Conservation (phyloP, 2,888 invertebrate genomes). For the Pedicia rivosa region DNA sequence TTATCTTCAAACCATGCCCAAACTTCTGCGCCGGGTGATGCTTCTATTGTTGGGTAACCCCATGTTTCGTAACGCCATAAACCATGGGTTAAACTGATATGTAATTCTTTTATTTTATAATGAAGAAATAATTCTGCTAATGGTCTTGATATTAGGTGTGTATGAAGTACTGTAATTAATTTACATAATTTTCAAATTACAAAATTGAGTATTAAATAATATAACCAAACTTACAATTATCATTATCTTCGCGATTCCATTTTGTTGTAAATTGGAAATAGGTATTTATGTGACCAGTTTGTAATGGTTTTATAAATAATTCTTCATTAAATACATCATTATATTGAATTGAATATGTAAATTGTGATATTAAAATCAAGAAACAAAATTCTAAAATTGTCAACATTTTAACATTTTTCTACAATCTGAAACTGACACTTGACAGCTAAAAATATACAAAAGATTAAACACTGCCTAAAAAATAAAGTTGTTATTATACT, state of each 20-base stretch:
- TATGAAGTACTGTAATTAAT: conserved; percentile 66
- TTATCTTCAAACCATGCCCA: conserved; percentile 77
- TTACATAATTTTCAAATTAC: conserved; percentile 13
- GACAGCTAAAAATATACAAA: no score
- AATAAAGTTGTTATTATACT: no score
- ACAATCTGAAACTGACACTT: no score
- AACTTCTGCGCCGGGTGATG: conserved; percentile 86
- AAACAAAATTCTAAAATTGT: no score
- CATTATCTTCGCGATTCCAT: conserved; percentile 43
- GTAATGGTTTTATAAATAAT: conserved; percentile 68
- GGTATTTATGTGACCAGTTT: conserved; percentile 69
- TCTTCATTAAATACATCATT: conserved; percentile 74
- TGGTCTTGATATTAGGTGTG: conserved; percentile 73
- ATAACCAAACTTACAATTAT: conserved; percentile 39
- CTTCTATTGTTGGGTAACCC: conserved; percentile 84
- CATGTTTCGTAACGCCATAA: conserved; percentile 86
- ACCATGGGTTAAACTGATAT: conserved; percentile 83
- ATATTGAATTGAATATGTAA: conserved; percentile 14
- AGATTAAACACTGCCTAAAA: no score
- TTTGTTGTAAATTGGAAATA: conserved; percentile 83
- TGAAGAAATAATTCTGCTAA: conserved; percentile 74
- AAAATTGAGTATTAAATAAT: conserved; percentile 3
- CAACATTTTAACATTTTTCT: no score
- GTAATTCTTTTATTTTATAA: conserved; percentile 77
- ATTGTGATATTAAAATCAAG: background rate